A percentile compares a stretch with the other conserved stretches of the same genome.
Evolutionary conservation across 2,797 vertebrate species (phyloP).

Genomic region (Chromis chromis): DNA sequence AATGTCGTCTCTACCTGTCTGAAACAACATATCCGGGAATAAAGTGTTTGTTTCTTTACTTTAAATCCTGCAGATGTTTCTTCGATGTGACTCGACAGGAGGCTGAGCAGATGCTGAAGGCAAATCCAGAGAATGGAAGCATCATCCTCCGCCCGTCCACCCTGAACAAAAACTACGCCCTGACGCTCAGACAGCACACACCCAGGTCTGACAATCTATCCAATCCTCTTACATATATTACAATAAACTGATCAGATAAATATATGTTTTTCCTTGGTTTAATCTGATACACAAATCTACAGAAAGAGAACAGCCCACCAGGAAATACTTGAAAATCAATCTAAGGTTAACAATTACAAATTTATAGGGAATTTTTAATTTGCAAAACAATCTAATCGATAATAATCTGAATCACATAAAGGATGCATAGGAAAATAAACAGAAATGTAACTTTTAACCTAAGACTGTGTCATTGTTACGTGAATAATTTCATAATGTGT

Average conservation of each 20-base stretch:
- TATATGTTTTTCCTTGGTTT: no score
- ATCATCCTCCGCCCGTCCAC: slow-evolving; percentile 88
- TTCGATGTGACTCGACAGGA: slow-evolving; percentile 81
- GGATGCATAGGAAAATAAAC: not conserved
- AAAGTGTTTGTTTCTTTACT: not conserved
- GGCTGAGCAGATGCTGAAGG: slow-evolving; percentile 83
- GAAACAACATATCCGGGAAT: not conserved
- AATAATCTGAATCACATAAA: no score
- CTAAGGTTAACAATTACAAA: no score
- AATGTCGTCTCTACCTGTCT: not conserved
- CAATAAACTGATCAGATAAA: no score
- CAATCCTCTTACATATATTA: not conserved
- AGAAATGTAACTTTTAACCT: not conserved
- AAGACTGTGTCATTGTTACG: not conserved
- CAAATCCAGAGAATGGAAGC: slow-evolving; percentile 80
- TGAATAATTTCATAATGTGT: slow-evolving; percentile 1
- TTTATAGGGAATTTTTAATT: not conserved
- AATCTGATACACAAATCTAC: no score
- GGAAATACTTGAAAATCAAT: not conserved
- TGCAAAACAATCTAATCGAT: no score
- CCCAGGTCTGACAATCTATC: slow-evolving; percentile 56
- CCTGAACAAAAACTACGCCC: slow-evolving; percentile 80
- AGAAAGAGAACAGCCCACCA: not conserved
- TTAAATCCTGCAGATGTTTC: slow-evolving; percentile 71
- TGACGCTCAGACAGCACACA: slow-evolving; percentile 77